Evolutionary conservation across 2,888 invertebrate genomes (phyloP).

Genomic region (Elegia similella): DNA sequence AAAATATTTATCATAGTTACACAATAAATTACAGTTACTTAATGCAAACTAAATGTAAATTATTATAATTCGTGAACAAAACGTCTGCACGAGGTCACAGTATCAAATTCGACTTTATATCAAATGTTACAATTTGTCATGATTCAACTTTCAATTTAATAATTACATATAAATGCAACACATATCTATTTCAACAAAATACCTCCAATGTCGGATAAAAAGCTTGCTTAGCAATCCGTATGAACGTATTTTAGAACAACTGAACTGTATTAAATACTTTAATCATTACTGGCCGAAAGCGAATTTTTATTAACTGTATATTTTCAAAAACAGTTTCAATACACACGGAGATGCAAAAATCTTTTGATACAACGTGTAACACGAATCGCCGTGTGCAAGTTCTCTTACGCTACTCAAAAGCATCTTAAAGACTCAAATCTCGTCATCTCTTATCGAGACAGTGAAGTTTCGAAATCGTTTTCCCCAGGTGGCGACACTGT

Average conservation of each 20-base stretch:
- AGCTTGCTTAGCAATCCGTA: conserved; percentile 53
- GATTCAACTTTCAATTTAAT: conserved; percentile 39
- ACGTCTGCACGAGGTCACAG: conserved; percentile 48
- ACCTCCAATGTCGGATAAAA: conserved; percentile 46
- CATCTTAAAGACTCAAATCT: too few relatives aligned
- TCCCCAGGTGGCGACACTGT: too few relatives aligned
- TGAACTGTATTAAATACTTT: background rate
- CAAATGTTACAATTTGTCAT: conserved; percentile 58
- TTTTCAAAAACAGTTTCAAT: background rate
- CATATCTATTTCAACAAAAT: conserved; percentile 52
- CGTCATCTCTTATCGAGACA: too few relatives aligned
- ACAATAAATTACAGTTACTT: conserved; percentile 80
- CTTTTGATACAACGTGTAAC: conserved; percentile 5
- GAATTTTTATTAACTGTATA: background rate
- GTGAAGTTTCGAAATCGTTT: too few relatives aligned
- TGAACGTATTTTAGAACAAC: conserved; percentile 10
- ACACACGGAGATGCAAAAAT: background rate
- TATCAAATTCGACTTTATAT: conserved; percentile 34
- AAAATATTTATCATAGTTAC: conserved; percentile 81
- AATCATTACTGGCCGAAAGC: background rate
- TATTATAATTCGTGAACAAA: conserved; percentile 68
- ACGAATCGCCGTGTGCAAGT: background rate
- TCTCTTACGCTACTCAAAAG: background rate
- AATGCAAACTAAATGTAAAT: conserved; percentile 74
- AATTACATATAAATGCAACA: conserved; percentile 53